These are phyloP conservation scores for Accipiter minullus DNA, from an alignment of 2,797 vertebrate genomes.

Conservation along the genomic window DNA sequence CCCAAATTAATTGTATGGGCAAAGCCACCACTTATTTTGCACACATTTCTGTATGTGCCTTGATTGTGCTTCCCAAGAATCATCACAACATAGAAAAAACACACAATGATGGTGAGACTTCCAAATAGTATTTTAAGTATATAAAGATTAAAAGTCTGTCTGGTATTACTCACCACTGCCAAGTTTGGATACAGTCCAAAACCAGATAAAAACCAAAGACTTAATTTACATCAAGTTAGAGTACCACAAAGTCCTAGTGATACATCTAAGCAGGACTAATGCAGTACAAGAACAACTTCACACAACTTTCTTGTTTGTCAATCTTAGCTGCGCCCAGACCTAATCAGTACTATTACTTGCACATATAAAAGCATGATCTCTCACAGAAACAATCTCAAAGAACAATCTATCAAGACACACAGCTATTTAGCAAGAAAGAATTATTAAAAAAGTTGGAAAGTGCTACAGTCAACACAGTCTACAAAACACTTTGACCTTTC, in stretches of 20 bases:
- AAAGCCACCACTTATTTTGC: neutral
- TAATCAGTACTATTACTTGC: neutral
- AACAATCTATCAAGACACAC: neutral
- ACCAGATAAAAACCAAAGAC: neutral
- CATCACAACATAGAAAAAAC: neutral
- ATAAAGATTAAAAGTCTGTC: neutral
- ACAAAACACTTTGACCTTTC: neutral
- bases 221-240: neutral
- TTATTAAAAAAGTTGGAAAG: neutral
- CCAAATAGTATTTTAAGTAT: neutral
- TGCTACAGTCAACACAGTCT: neutral
- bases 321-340: accelerated
- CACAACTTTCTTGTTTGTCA: neutral
- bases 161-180: neutral
- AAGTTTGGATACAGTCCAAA: neutral
- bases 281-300: neutral
- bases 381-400: neutral
- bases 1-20: neutral
- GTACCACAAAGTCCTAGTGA: neutral
- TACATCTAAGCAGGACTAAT: neutral
- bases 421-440: neutral
- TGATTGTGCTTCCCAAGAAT: neutral
- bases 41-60: neutral
- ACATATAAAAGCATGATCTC: neutral
- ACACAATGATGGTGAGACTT: neutral